A percentile compares a stretch with the other conserved stretches of the same genome.
phyloP scores from a whole-genome alignment of 2,113 vertebrate genomes.

The Lichenostomus cassidix region DNA sequence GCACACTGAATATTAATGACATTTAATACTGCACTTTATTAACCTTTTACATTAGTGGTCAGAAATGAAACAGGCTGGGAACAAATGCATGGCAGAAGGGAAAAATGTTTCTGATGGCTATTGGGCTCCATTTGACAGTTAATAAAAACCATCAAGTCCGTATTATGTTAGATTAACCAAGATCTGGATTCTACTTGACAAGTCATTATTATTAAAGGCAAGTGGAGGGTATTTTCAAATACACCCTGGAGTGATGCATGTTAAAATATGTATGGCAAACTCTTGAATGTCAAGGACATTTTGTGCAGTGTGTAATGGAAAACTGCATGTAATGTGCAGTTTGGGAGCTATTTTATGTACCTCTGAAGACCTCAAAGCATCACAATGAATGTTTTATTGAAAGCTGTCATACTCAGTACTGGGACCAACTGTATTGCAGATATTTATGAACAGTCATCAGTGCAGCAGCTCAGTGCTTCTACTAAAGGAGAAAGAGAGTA shows the following conservation, averaged over 20 bases:
- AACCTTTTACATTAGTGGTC: slow-evolving; percentile 76
- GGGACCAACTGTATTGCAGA: slow-evolving; percentile 48
- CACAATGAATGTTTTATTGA: slow-evolving; percentile 73
- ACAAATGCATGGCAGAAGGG: slow-evolving; percentile 66
- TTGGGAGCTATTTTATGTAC: slow-evolving; percentile 73
- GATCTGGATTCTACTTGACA: slow-evolving; percentile 81
- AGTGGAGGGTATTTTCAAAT: slow-evolving; percentile 82
- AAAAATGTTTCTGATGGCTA: slow-evolving; percentile 66
- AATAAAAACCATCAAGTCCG: slow-evolving; percentile 80
- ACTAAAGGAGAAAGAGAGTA: background rate
- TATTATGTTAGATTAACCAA: slow-evolving; percentile 79
- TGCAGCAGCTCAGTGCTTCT: background rate
- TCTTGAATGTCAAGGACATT: slow-evolving; percentile 84
- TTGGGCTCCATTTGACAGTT: slow-evolving; percentile 75
- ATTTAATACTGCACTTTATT: slow-evolving; percentile 70
- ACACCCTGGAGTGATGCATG: slow-evolving; percentile 79
- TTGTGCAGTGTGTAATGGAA: slow-evolving; percentile 71
- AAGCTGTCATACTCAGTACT: slow-evolving; percentile 44
- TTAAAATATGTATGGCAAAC: slow-evolving; percentile 76
- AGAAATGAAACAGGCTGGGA: slow-evolving; percentile 67
- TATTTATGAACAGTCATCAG: slow-evolving; percentile 66
- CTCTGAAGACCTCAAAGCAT: slow-evolving; percentile 73
- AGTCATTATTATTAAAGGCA: slow-evolving; percentile 85
- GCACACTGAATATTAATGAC: slow-evolving; percentile 70
- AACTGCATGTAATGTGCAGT: slow-evolving; percentile 74